Percentiles rank a stretch among this genome's conserved stretches.
phyloP scores from a whole-genome alignment of 2,113 vertebrate genomes.

The Anhinga anhinga region DNA sequence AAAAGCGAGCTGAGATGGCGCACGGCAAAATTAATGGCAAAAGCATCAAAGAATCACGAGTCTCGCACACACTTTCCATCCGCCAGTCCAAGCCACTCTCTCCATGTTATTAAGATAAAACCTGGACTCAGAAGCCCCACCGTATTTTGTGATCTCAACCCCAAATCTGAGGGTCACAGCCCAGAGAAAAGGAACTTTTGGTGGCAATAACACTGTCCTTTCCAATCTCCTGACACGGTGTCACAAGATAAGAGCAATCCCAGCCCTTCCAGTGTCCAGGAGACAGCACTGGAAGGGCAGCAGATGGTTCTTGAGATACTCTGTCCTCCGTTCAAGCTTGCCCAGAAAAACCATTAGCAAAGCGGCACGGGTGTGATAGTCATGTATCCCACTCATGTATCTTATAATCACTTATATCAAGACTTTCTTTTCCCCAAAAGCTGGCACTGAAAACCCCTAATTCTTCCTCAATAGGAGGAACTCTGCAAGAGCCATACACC shows the following conservation, averaged over 20 bases:
- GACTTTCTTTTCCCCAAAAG: background rate
- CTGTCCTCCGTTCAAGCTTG: background rate
- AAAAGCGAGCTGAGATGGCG: background rate
- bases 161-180: background rate
- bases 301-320: background rate
- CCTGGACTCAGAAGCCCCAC: background rate
- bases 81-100: background rate
- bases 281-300: background rate
- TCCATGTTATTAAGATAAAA: background rate
- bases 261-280: too few species aligned
- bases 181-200: background rate
- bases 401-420: background rate
- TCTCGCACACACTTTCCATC: background rate
- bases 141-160: fast-evolving
- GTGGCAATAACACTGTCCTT: background rate
- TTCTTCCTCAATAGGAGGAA: background rate
- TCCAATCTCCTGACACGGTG: background rate
- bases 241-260: background rate
- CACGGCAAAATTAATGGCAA: background rate
- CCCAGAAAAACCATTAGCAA: background rate
- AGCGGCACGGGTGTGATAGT: fast-evolving
- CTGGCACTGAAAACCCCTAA: background rate
- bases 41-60: fast-evolving
- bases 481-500: background rate
- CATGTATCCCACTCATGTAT: background rate